Conservation (phyloP, 2,888 invertebrate species). For the Folsomia manolachei region DNA sequence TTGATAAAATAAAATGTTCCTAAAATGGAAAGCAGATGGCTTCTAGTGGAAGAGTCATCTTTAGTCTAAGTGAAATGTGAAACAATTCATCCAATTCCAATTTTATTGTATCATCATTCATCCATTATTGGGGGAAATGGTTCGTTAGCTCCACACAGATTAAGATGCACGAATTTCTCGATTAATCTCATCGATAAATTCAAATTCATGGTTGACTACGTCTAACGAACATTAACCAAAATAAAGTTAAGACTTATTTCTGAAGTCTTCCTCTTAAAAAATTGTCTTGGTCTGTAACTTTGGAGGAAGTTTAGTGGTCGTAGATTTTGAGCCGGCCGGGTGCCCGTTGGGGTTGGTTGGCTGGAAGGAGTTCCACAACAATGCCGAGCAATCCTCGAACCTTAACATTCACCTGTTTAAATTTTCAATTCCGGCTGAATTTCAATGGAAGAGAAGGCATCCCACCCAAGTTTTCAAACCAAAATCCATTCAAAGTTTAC, state of each 20-base stretch:
- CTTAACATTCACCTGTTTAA: slow-evolving; percentile 20
- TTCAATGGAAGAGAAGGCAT: slow-evolving; percentile 11
- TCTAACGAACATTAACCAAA: background rate
- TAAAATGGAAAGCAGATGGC: background rate
- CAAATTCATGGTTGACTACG: background rate
- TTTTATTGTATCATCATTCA: background rate
- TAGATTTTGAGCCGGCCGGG: background rate
- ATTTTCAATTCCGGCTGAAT: slow-evolving; percentile 5
- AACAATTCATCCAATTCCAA: too few relatives aligned
- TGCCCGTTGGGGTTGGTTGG: background rate
- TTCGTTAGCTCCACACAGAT: background rate
- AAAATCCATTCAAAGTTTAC: too few relatives aligned
- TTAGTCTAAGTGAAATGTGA: background rate
- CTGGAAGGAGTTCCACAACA: slow-evolving; percentile 1
- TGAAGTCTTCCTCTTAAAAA: background rate
- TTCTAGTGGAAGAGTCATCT: background rate
- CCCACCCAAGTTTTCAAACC: slow-evolving; percentile 22
- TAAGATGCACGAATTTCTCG: background rate
- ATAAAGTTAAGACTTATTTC: background rate
- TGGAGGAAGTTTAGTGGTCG: background rate
- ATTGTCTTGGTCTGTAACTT: background rate
- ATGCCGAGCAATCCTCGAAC: slow-evolving; percentile 1
- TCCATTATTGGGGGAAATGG: background rate
- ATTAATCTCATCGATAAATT: background rate
- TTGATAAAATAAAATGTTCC: background rate